Base-by-base conservation (phyloP, 2,113 vertebrate species). In the Phaethornis superciliosus region DNA sequence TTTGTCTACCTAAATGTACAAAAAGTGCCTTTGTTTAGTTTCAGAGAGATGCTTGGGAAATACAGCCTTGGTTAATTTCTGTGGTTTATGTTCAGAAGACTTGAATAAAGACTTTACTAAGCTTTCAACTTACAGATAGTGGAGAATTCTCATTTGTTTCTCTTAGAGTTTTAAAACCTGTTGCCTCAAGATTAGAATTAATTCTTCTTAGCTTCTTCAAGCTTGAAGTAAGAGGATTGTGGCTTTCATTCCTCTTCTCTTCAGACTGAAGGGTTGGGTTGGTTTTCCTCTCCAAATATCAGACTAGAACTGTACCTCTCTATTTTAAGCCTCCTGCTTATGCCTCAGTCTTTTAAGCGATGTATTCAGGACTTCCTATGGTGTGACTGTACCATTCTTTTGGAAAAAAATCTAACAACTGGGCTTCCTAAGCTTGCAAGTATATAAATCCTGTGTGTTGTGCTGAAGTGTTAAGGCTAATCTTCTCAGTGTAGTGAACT, bases 391-490 rank as follows among this genome's bases (percentile, higher is more conserved):
- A 68, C 12, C 4, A 2, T 33, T 80, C 44, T 27, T 59, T 24
- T 51, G 26, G 62, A 56, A 64, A 69, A 54, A 91, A 81, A 35
- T 17, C 2, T 60, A 40, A 28, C 8, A 47, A 3, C 21, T 24
- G 49, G 33, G 15, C 20, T 63, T 80, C 47, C 58, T 35, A 46
- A 74, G 28, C 7, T 18, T 32, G 44, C 79, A 33, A 77, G 30
- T 51, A 26, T 51, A 9, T 44, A 59, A 47, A 32, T 44, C 18
- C 37, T 80, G 47, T 55, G n/a, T 40, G 85, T 93, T 72, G 28
- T 94, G 75, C 89, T 92, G 87, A 79, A 26, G 10, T 76, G 35
- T 85, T 94, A 58, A 70, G 55, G 82, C 65, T 72, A 80, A 89
- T 89, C 74, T 84, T 92, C 49, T 92, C 59, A 40, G 69, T 46